Evolutionary conservation across 2,888 invertebrate species (phyloP), one percentile per base, ranked within the genome.

Genomic region (Ethmia dodecea): DNA sequence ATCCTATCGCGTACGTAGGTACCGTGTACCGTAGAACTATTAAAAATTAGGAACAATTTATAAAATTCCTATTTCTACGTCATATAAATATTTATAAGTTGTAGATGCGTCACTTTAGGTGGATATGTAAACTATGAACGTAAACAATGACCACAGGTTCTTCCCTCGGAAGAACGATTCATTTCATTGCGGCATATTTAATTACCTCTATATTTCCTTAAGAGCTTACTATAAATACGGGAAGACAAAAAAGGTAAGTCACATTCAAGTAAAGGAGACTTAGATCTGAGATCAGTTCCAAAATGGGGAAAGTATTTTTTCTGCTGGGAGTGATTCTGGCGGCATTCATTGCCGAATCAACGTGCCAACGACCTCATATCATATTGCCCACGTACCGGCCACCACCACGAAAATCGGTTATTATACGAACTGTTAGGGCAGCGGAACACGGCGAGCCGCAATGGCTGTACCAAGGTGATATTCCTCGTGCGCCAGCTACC

Each of bases 361-460:
- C 45, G 15, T 43, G 57, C 25, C 54, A 60, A 35, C 3, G 26
- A 2, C 5, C 5, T 12, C 40, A 33, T 3, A 35, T 58, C 28
- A 54, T 56, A 13, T 38, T 30, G 8, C 58, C 61, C 9, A 58
- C 55, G 9, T 61, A 49, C 31, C 52, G 52, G 25, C 59, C 55
- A 5, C 26, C 26, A 12, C 52, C 54, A 4, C 28, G n/a, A 13
- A 8, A 26, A 3, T 16, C 16, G 13, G 12, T 26, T 8, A 26
- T 26, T 6, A 32, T 26, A 32, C 10, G 32, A 16, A 28, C 28
- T 4, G 38, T 18, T 4, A 49, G 70, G 33, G 52, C 56, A 35
- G 49, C 44, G 1, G 35, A 33, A 3, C 37, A 38, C 10, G 45
- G 44, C 2, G 51, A 59, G 20, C 57, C 60, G 3, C 31, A 45